Base-by-base conservation (phyloP, 1,140 invertebrate genomes). In the Drosophila cardini region DNA sequence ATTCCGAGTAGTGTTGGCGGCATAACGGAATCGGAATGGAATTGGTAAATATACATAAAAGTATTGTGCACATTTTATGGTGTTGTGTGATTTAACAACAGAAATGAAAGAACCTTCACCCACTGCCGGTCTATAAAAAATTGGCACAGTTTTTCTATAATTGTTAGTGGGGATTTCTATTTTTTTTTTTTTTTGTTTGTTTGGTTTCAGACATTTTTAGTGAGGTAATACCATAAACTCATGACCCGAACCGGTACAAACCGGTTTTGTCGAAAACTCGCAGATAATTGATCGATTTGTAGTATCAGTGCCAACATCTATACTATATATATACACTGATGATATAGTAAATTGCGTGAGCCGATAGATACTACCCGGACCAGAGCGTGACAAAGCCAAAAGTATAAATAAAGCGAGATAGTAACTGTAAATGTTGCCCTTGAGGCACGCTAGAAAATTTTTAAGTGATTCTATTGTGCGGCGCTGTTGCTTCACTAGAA, bases 21-120 rank as follows among this genome's bases (percentile, higher is more conserved):
- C 45, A 38, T 42, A 48, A 42, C 50, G 60, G 36, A 55, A 40
- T 56, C n/a, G 36, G 36, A 38, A 11, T 40, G 34, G 43, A 30
- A 50, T 45, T 13, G 30, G 4, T 26, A 50, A 50, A 50, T 50
- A 46, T 21, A 46, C 2, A 16, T 38, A 21, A 30, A 36, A 36
- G 34, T 62, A 61, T n/a, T 30, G 26, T 30, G 15, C 34, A 38
- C 8, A 45, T n/a, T 57, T 15, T 42, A 26, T 48, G 32, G 5
- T n/a, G 18, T 45, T 45, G 40, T 21, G 16, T 55, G 21, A 56
- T 80, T 69, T 57, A 69, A 68, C 60, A 76, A 48, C 43, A 78
- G 36, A 61, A 50, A 43, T 18, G 15, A 87, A 74, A 80, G 82
- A 87, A 46, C 84, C 84, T 87, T 87, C 84, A 87, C 84, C 84